Conservation (phyloP, 2,797 vertebrate genomes). For the Menidia menidia region DNA sequence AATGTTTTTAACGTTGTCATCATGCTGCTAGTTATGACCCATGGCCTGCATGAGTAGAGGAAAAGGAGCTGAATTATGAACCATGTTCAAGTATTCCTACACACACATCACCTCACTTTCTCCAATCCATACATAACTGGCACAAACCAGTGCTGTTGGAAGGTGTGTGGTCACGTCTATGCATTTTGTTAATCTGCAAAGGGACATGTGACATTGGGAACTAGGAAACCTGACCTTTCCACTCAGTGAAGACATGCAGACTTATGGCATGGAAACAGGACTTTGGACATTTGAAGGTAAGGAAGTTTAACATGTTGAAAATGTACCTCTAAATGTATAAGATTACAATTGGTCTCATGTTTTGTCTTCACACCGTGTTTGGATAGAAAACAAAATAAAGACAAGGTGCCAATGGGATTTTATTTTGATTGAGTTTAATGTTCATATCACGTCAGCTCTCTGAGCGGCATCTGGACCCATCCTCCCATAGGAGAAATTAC, state of each 20-base stretch:
- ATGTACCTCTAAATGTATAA: background rate
- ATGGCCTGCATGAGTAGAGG: slow-evolving; percentile 8
- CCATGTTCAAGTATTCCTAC: background rate
- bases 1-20: slow-evolving; percentile 9
- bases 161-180: slow-evolving; percentile 63
- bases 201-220: slow-evolving; percentile 71
- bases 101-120: slow-evolving; percentile 22
- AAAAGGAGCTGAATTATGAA: slow-evolving; percentile 5
- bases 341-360: background rate
- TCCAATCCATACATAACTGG: slow-evolving; percentile 18
- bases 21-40: slow-evolving; percentile 15
- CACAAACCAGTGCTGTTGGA: slow-evolving; percentile 32
- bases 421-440: background rate
- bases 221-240: slow-evolving; percentile 74
- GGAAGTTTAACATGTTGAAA: slow-evolving; percentile 65
- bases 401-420: slow-evolving; percentile 16
- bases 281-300: slow-evolving; percentile 60
- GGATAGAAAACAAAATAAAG: slow-evolving; percentile 18
- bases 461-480: slow-evolving; percentile 4
- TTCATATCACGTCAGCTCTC: slow-evolving; percentile 2
- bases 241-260: slow-evolving; percentile 60
- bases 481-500: background rate
- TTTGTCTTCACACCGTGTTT: background rate
- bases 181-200: slow-evolving; percentile 73
- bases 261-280: slow-evolving; percentile 55